Percentiles rank a stretch among this genome's conserved stretches.
phyloP scores from a whole-genome alignment of 2,888 invertebrate genomes.

The Sesia apiformis region DNA sequence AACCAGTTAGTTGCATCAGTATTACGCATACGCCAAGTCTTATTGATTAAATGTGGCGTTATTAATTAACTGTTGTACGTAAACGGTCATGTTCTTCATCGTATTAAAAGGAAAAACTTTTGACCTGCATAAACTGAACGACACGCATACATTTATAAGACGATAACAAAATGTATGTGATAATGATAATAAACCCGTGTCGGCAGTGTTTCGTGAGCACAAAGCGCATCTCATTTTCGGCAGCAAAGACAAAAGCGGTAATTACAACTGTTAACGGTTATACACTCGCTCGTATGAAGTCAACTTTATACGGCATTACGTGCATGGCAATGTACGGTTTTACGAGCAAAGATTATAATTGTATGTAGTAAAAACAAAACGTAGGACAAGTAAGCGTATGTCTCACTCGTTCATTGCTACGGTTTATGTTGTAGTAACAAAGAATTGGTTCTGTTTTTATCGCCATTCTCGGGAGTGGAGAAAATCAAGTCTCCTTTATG shows the following conservation, averaged over 20 bases:
- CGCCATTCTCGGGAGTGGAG: too few species aligned
- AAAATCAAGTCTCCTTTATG: too few species aligned
- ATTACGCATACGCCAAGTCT: slow-evolving; percentile 15
- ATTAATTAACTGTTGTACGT: not conserved
- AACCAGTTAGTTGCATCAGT: slow-evolving; percentile 29
- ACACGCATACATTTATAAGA: not conserved
- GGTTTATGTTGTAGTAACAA: too few species aligned
- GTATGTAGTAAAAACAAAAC: too few species aligned
- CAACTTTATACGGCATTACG: too few species aligned
- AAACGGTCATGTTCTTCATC: slow-evolving; percentile 5
- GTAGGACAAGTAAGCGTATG: too few species aligned
- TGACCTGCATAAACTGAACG: slow-evolving; percentile 23
- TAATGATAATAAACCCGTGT: slow-evolving; percentile 31
- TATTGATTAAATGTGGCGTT: not conserved
- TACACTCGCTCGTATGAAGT: slow-evolving; percentile 5
- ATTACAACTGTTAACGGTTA: slow-evolving; percentile 45
- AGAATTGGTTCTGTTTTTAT: too few species aligned
- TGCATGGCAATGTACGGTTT: too few species aligned
- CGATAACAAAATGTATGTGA: slow-evolving; percentile 4
- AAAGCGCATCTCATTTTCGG: slow-evolving; percentile 56
- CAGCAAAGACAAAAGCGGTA: slow-evolving; percentile 61
- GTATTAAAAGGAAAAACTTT: slow-evolving; percentile 17
- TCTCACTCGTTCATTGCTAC: too few species aligned
- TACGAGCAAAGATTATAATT: too few species aligned
- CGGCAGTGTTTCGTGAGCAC: slow-evolving; percentile 39